Evolutionary conservation across 64 coral and sea anemone genomes (phyloP).

Genomic region (Actinia equina): DNA sequence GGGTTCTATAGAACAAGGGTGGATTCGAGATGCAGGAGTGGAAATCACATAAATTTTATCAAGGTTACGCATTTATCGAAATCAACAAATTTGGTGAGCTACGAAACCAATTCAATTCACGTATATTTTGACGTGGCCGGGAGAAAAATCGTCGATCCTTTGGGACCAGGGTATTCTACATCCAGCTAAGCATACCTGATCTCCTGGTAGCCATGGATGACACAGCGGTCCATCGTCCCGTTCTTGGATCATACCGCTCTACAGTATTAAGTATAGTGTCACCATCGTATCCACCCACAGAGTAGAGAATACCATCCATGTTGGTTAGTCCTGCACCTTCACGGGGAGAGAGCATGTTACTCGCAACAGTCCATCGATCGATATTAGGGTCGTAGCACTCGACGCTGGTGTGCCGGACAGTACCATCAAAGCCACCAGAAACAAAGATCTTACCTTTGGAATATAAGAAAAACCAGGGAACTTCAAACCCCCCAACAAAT

Average conservation of each 20-base stretch:
- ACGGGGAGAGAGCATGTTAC: conserved; percentile 67
- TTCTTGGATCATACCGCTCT: conserved; percentile 85
- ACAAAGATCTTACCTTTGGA: conserved; percentile 91
- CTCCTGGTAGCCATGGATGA: conserved; percentile 80
- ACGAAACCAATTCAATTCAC: too few species aligned
- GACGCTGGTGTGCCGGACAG: conserved; percentile 69
- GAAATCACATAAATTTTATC: too few species aligned
- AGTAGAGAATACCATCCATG: conserved; percentile 85
- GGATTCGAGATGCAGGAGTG: too few species aligned
- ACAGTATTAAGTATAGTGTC: conserved; percentile 81
- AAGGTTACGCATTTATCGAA: too few species aligned
- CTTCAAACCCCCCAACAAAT: too few species aligned
- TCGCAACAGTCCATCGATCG: conserved; percentile 83
- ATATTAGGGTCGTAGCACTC: conserved; percentile 97
- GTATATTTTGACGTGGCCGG: too few species aligned
- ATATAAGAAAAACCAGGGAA: background rate
- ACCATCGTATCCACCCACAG: conserved; percentile 94
- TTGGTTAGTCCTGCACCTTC: conserved; percentile 88
- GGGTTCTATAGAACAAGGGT: too few species aligned
- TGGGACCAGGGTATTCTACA: too few species aligned
- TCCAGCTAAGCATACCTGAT: conserved; percentile 59
- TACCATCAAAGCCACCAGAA: conserved; percentile 94
- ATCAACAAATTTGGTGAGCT: too few species aligned
- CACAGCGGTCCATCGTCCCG: conserved; percentile 80
- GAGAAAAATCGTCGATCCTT: too few species aligned